Evolutionary conservation across 2,888 invertebrate species (phyloP), one percentile per base, ranked within the genome.

Genomic region (Trachelus troglodyta): DNA sequence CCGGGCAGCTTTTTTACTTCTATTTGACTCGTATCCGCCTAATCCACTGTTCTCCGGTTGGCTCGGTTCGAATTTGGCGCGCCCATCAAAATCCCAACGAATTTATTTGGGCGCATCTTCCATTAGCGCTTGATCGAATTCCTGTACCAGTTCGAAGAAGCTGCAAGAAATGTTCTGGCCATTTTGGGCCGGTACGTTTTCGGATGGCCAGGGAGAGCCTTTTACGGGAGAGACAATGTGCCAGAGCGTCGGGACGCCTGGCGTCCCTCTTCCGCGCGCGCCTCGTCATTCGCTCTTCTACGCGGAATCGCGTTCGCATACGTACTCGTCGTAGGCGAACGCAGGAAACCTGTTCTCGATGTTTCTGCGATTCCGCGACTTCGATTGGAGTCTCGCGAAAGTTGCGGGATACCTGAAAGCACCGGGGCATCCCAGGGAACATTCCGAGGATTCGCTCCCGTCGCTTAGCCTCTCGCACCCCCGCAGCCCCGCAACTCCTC

Each of bases 1-100:
- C 69, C 77, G 4, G 35, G 40, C 37, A n/a, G 37, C 40, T 78
- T 75, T 78, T 69, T 75, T 33, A 56, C 71, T 75, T 56, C 69
- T 76, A 31, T 78, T 31, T 33, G 71, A 68, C 75, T 79, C 69
- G 74, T 9, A 23, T 9, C 56, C 56, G 15, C 30, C 71, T 71
- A 34, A 11, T 31, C 71, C 71, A 30, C 15, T 56, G 56, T 56
- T 2, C 56, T 56, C 23, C 56, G 56, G 2, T 56, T 56, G 23
- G 9, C 56, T 23, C 56, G 56, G 23, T 56, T 56, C 56, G 56
- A 56, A 56, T 56, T 56, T 56, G 56, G 23, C 56, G 56, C 56
- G 56, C 56, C 56, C 56, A 56, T 56, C 56, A 56, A 56, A 56
- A 56, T 56, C 56, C 23, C 15, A 9, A 23, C 23, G 56, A 56